Percentiles rank a stretch among this genome's conserved stretches.
phyloP scores from a whole-genome alignment of 2,888 invertebrate genomes.

The Volucella zonaria region DNA sequence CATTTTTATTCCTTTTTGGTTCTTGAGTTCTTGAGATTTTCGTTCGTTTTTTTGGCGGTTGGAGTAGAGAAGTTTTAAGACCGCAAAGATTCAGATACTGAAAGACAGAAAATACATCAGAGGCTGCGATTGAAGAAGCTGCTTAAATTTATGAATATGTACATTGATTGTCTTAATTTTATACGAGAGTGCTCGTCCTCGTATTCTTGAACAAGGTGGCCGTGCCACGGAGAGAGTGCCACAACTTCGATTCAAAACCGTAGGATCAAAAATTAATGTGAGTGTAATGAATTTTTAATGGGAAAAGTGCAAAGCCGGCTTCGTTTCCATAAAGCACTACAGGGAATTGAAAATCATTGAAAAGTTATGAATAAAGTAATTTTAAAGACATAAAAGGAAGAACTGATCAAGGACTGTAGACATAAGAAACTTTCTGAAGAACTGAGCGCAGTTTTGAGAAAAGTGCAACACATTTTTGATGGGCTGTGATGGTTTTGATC shows the following conservation, averaged over 20 bases:
- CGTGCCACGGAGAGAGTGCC: neutral
- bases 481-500: no score
- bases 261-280: constrained; percentile 63
- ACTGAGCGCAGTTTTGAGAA: no score
- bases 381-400: constrained; percentile 9
- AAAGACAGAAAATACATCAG: neutral
- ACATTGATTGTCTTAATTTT: constrained; percentile 69
- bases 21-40: neutral
- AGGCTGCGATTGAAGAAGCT: neutral
- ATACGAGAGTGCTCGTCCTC: constrained; percentile 42
- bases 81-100: no score
- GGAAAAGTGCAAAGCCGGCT: constrained; percentile 64
- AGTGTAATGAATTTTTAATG: constrained; percentile 73
- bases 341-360: constrained; percentile 40
- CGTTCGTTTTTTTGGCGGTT: constrained; percentile 2
- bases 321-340: neutral
- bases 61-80: no score
- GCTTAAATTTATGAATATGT: constrained; percentile 56
- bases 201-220: neutral
- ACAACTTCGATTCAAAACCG: constrained; percentile 46
- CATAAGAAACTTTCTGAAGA: neutral
- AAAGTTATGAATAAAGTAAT: constrained; percentile 58
- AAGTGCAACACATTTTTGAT: no score
- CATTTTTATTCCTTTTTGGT: no score
- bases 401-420: neutral